Evolutionary conservation across 2,113 vertebrate species (phyloP).

Genomic region (Bambusicola thoracicus): DNA sequence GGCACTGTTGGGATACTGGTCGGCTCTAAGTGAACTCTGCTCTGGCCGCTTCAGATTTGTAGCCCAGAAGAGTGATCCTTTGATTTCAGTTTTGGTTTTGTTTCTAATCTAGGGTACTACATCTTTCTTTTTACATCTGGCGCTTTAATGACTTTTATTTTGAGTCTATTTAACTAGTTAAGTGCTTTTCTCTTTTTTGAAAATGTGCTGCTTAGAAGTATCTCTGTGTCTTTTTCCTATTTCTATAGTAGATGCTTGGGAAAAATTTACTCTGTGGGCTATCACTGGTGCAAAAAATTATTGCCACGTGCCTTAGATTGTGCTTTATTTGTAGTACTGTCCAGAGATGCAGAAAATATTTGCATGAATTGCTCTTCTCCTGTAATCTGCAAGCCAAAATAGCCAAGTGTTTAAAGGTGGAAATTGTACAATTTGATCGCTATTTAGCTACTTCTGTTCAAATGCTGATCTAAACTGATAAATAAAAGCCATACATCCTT

Average conservation of each 20-base stretch:
- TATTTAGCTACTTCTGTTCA: neutral
- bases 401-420: neutral
- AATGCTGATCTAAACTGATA: neutral
- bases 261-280: neutral
- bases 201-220: neutral
- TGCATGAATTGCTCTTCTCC: neutral
- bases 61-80: neutral
- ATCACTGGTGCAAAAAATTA: neutral
- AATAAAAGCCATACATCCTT: neutral
- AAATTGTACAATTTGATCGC: neutral
- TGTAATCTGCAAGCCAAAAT: neutral
- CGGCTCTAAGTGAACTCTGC: accelerated
- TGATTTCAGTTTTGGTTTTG: neutral
- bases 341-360: neutral
- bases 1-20: neutral
- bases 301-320: neutral
- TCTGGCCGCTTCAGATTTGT: neutral
- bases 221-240: neutral
- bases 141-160: neutral
- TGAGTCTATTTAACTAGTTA: neutral
- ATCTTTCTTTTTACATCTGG: neutral
- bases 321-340: neutral
- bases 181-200: neutral
- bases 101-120: neutral
- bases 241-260: neutral